Evolutionary conservation across 2,888 invertebrate genomes (phyloP).

Genomic region (Metellina segmentata): DNA sequence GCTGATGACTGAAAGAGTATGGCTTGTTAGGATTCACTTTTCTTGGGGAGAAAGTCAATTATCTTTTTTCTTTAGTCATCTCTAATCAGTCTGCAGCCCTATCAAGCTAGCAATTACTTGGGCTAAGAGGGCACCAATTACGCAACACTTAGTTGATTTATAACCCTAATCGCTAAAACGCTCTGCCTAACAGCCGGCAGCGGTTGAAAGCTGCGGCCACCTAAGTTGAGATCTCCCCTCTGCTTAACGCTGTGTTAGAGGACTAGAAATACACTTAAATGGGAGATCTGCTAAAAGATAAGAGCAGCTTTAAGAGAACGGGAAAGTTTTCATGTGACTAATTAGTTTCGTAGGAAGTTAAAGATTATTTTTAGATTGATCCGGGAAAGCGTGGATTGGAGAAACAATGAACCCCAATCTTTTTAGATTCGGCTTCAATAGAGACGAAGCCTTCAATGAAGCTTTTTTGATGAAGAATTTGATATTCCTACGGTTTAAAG

Average conservation of each 20-base stretch:
- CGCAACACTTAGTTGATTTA: conserved; percentile 70
- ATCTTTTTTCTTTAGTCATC: conserved; percentile 49
- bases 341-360: conserved; percentile 45
- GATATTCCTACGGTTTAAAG: background rate
- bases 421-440: no score
- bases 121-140: conserved; percentile 59
- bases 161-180: conserved; percentile 68
- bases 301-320: conserved; percentile 36
- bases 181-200: conserved; percentile 49
- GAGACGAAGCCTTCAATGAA: no score
- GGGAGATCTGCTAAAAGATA: conserved; percentile 48
- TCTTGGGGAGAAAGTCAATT: conserved; percentile 35
- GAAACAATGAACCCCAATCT: conserved; percentile 19
- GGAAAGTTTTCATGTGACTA: conserved; percentile 41
- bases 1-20: no score
- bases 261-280: conserved; percentile 47
- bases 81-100: conserved; percentile 48
- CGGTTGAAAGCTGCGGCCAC: conserved; percentile 58
- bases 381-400: conserved; percentile 39
- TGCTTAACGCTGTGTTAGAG: conserved; percentile 30
- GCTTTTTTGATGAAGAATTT: background rate
- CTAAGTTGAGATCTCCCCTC: conserved; percentile 44
- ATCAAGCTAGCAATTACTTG: conserved; percentile 56
- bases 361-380: conserved; percentile 61
- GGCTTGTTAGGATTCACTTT: background rate